Evolutionary conservation across 2,113 vertebrate genomes (phyloP).

Genomic region (Scomber colias): DNA sequence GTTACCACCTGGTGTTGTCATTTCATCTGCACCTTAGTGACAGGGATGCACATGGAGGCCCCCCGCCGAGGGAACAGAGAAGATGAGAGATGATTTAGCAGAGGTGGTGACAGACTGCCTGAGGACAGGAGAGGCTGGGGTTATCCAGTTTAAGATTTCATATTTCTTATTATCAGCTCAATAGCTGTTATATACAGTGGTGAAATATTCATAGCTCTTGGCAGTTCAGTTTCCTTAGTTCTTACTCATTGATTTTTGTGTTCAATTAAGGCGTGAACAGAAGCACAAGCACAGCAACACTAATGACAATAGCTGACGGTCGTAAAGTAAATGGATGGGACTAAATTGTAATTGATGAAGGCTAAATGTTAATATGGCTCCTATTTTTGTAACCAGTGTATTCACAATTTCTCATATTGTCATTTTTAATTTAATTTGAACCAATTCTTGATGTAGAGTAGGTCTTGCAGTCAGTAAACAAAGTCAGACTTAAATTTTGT

Average conservation of each 20-base stretch:
- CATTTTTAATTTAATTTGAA: too few species aligned
- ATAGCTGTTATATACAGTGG: conserved; percentile 7
- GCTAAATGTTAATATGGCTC: background rate
- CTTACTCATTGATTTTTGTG: conserved; percentile 1
- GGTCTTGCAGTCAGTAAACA: too few species aligned
- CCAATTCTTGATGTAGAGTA: too few species aligned
- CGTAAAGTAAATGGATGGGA: background rate
- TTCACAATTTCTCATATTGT: too few species aligned
- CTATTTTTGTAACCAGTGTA: background rate
- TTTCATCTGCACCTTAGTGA: conserved; percentile 66
- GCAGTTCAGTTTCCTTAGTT: background rate
- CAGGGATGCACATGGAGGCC: conserved; percentile 32
- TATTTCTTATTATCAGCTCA: background rate
- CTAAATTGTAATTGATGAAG: background rate
- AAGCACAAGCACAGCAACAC: background rate
- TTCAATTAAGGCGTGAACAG: conserved; percentile 1
- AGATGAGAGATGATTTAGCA: conserved; percentile 49
- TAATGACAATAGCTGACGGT: background rate
- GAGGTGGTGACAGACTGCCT: conserved; percentile 19
- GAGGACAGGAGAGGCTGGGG: conserved; percentile 4
- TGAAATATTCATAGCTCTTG: conserved; percentile 34
- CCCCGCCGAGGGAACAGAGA: conserved; percentile 29
- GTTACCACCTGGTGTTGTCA: conserved; percentile 58
- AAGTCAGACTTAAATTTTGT: too few species aligned
- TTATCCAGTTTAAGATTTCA: conserved; percentile 17